Percentiles rank a stretch among this genome's conserved stretches.
phyloP scores from a whole-genome alignment of 37 sponge, comb jelly and placozoan species.

The Hexactinellida sp. region DNA sequence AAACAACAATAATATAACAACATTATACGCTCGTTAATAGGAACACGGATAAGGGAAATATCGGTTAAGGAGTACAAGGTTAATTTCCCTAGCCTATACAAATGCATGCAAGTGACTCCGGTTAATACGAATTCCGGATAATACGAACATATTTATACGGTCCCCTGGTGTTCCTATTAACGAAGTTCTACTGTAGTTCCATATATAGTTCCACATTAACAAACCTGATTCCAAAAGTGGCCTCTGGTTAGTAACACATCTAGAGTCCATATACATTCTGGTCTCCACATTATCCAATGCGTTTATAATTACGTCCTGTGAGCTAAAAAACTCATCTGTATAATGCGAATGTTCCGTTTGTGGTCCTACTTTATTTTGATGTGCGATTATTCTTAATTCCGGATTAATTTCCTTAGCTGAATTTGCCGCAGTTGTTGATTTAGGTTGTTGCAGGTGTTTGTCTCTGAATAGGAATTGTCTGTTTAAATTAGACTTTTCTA shows the following conservation, averaged over 20 bases:
- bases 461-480: slow-evolving; percentile 80
- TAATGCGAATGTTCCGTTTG: slow-evolving; percentile 52
- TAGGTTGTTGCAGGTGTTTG: slow-evolving; percentile 42
- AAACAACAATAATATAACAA: too few relatives aligned
- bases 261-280: slow-evolving; percentile 87
- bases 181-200: too few relatives aligned
- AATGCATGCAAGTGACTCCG: too few relatives aligned
- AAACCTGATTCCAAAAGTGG: slow-evolving; percentile 76
- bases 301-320: slow-evolving; percentile 55
- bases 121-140: too few relatives aligned
- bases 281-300: slow-evolving; percentile 97
- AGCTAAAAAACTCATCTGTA: slow-evolving; percentile 69
- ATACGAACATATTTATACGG: too few relatives aligned
- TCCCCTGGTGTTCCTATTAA: too few relatives aligned
- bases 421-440: slow-evolving; percentile 57
- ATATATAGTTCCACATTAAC: too few relatives aligned
- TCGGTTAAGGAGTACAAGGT: too few relatives aligned
- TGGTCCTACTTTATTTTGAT: slow-evolving; percentile 49
- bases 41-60: too few relatives aligned
- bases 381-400: slow-evolving; percentile 39
- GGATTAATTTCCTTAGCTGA: slow-evolving; percentile 67
- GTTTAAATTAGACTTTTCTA: slow-evolving; percentile 94
- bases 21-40: too few relatives aligned
- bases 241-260: slow-evolving; percentile 75
- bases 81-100: too few relatives aligned